phyloP scores from a whole-genome alignment of 2,113 vertebrate species.

The Galemys pyrenaicus region DNA sequence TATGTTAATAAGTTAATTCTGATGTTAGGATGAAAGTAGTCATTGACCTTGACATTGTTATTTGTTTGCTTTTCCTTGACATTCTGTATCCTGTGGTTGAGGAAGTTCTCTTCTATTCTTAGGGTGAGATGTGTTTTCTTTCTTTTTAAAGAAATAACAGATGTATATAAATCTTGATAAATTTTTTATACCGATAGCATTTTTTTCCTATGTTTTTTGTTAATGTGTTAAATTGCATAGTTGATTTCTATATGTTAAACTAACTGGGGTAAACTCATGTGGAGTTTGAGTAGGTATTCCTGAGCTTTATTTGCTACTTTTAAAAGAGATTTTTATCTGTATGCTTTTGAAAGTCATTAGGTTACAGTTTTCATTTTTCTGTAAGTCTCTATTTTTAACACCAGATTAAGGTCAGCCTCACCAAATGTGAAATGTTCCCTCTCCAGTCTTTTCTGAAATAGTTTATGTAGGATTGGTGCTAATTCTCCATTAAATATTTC shows the following conservation, averaged over 20 bases:
- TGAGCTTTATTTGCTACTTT: background rate
- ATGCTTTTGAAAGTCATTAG: background rate
- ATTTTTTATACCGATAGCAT: background rate
- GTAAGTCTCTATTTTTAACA: background rate
- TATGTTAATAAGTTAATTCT: background rate
- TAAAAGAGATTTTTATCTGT: background rate
- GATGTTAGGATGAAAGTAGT: background rate
- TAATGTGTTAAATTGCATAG: background rate
- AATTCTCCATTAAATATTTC: background rate
- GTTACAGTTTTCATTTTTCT: background rate
- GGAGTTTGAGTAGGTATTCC: too few relatives aligned
- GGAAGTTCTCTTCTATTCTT: background rate
- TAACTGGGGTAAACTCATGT: background rate
- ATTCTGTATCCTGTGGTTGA: background rate
- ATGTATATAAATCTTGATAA: background rate
- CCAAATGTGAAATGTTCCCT: background rate
- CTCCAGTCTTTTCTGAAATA: background rate
- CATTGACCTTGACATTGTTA: background rate
- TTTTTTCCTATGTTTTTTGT: background rate
- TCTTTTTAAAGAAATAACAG: background rate
- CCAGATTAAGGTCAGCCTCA: background rate
- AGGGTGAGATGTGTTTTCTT: background rate
- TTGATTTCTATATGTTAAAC: background rate
- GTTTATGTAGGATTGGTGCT: background rate
- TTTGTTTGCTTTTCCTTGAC: background rate